phyloP scores from a whole-genome alignment of 2,888 invertebrate species.

The Phyllotreta cruciferae region DNA sequence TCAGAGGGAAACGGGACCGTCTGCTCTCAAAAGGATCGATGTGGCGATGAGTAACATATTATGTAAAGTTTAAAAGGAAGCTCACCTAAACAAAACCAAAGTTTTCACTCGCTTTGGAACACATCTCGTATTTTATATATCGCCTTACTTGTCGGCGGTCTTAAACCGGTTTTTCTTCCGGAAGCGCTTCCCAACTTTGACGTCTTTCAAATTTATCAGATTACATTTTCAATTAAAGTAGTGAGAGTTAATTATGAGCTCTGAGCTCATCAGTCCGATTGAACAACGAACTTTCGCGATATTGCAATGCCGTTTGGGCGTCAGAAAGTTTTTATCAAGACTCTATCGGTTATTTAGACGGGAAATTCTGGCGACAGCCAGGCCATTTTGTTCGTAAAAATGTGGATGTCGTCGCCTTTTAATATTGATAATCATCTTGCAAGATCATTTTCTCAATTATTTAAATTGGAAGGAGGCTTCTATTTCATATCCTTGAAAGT shows the following conservation, averaged over 20 bases:
- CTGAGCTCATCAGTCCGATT: slow-evolving; percentile 5
- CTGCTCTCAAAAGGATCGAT: slow-evolving; percentile 26
- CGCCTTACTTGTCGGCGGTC: slow-evolving; percentile 22
- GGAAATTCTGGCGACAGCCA: not conserved
- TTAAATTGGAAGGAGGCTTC: no score
- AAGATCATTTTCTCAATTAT: no score
- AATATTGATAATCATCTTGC: no score
- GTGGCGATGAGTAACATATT: slow-evolving; percentile 28
- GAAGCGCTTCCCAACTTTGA: slow-evolving; percentile 14
- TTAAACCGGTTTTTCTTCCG: slow-evolving; percentile 17
- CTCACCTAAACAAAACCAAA: slow-evolving; percentile 28
- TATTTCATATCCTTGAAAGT: no score
- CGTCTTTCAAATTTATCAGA: slow-evolving; percentile 22
- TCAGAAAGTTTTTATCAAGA: slow-evolving; percentile 3
- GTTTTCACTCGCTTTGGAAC: slow-evolving; percentile 26
- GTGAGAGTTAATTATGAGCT: slow-evolving; percentile 5
- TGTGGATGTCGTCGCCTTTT: no score
- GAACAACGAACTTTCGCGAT: slow-evolving; percentile 3
- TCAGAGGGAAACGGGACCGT: slow-evolving; percentile 14
- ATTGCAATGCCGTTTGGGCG: not conserved
- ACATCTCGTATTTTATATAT: slow-evolving; percentile 26
- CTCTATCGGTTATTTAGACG: not conserved
- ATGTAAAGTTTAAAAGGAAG: slow-evolving; percentile 30
- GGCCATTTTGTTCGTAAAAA: no score
- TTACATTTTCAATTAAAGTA: slow-evolving; percentile 20